Base-by-base conservation (phyloP, 2,113 vertebrate genomes). In the Seriola quinqueradiata region DNA sequence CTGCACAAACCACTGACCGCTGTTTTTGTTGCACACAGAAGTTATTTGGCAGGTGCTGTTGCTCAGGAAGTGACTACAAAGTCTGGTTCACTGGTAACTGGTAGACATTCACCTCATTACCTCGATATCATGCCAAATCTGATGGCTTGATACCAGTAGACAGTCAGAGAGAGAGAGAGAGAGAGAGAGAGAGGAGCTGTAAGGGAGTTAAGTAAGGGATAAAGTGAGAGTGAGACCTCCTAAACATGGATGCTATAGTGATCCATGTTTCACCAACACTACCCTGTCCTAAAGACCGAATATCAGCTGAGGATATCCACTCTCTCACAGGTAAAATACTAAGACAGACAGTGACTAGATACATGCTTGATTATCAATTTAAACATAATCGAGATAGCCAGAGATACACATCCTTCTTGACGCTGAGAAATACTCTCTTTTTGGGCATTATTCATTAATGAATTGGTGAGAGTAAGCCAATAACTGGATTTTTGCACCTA, bases 91-190 rank as follows among this genome's bases (percentile, higher is more conserved):
- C 44, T 77, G 69, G 40, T 8, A 25, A 52, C 64, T 57, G 38
- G 5, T 3, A 57, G 50, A 52, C 71, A 64, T 64, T 82, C 71
- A 68, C 67, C 61, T 75, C 67, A 42, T 67, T 55, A 1, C 0
- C 61, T 79, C 4, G 4, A 11, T 75, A 57, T 32, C 32, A 44
- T 1, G 19, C 4, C 23, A 75, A 38, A 50, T n/a, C 77, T 59
- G 16, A 40, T 84, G 64, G 75, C 70, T 55, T 46, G 32, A 28
- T 25, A 61, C 21, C 65, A 84, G 40, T 21, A 75, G 68, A 83
- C 40, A 38, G 42, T 19, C 19, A 60, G 68, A 34, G 7, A 0
- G 55, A 64, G 48, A 19, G 4, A 60, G 25, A 55, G 36, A 60
- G 21, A 66, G 11, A 55, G n/a, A 60, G 25, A 55, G 38, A 60